A percentile compares a stretch with the other conserved stretches of the same genome.
Conservation (phyloP, 1,140 invertebrate species). For the Bilobella aurantiaca region DNA sequence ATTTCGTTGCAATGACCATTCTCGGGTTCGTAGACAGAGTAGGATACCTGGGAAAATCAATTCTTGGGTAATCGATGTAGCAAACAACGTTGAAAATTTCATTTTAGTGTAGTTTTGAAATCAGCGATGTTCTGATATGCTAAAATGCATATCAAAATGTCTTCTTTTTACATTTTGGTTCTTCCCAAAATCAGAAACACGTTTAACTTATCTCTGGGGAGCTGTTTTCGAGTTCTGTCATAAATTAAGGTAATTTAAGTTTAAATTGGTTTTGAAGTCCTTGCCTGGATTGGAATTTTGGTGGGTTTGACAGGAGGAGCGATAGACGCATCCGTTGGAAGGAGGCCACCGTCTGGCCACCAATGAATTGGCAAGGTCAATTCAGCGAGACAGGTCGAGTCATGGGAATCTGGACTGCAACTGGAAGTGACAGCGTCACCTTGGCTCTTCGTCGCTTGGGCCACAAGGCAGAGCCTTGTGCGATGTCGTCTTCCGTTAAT, state of each 20-base stretch:
- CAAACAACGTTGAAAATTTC: too few species aligned
- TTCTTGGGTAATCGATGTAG: too few species aligned
- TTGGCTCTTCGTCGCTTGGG: constrained; percentile 35
- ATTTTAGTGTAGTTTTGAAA: too few species aligned
- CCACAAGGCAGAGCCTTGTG: constrained; percentile 32
- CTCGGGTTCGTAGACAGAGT: constrained; percentile 65
- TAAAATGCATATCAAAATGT: too few species aligned
- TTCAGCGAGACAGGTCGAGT: constrained; percentile 75
- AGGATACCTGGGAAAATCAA: constrained; percentile 52
- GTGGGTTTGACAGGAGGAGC: constrained; percentile 27
- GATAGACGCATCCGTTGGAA: constrained; percentile 36
- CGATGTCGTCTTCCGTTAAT: constrained; percentile 15
- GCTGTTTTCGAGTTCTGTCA: too few species aligned
- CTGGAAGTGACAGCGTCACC: constrained; percentile 56
- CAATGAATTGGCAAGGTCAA: constrained; percentile 68
- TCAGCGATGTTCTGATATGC: too few species aligned
- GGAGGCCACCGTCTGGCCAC: constrained; percentile 65
- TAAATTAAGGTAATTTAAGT: neutral
- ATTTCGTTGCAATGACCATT: constrained; percentile 36
- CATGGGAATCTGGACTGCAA: constrained; percentile 75
- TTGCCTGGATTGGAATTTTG: constrained; percentile 33
- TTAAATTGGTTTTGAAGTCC: neutral
- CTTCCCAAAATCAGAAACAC: too few species aligned
- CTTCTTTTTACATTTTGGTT: too few species aligned
- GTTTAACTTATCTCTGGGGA: too few species aligned